Evolutionary conservation across 2,113 vertebrate species (phyloP), one percentile per base, ranked within the genome.

Genomic region (Nibea albiflora): DNA sequence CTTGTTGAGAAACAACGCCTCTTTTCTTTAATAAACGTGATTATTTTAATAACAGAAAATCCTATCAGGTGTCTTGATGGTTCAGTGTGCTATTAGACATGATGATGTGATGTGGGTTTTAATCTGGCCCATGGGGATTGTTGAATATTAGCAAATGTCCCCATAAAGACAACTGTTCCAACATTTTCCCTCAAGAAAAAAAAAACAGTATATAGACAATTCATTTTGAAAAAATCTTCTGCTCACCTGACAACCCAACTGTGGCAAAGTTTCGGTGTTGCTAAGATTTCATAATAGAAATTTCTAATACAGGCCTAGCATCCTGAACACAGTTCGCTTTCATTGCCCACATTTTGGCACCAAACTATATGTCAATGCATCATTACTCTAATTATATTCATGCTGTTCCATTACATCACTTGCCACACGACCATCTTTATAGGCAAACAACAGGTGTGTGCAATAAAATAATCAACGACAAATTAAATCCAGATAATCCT

Each of bases 381-480:
- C 84, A 85, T 88, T 87, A 85, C 63, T 89, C 85, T 90, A 90
- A 90, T 87, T 87, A 87, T 90, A 91, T 81, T 80, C 79, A n/a
- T 31, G 44, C 82, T 85, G 80, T 85, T 91, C 80, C 82, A 89
- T 91, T 61, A 86, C 89, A 74, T 90, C 85, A 91, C 52, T 84
- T 81, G 67, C 50, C 54, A 67, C 74, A 79, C 57, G 76, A 74
- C 47, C 63, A 35, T 78, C 75, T 49, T 80, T 44, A 54, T 17
- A 14, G 11, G 49, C 75, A 58, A 65, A 85, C 85, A 88, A 73
- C 85, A 89, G 87, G 80, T 91, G 90, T 57, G 63, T 74, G 78
- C 46, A 68, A 78, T 83, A 46, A 69, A 80, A 83, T 86, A 57
- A 65, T 46, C 31, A 83, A 66, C 39, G 35, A 39, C 14, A 69